Evolutionary conservation across 2,797 vertebrate genomes (phyloP), one percentile per base, ranked within the genome.

Genomic region (Semotilus atromaculatus): DNA sequence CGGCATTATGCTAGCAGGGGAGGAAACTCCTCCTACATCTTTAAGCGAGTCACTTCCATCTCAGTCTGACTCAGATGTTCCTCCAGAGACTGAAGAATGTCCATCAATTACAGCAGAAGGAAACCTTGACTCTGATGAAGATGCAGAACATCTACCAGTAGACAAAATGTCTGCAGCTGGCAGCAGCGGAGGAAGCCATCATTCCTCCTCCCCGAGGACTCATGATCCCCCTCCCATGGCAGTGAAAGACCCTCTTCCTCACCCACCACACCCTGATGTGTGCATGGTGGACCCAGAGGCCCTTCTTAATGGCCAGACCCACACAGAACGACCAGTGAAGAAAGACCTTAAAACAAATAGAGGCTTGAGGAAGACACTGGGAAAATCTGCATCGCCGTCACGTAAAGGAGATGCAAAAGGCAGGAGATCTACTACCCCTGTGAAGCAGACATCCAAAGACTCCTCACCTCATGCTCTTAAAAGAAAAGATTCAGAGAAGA

Each of bases 211-310:
- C 62, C 93, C 95, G 3, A 94, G 90, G 88, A 94, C 94, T 86
- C 96, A 97, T 0, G 98, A 99, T 90, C 98, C 98, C 8, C 96
- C 93, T 18, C 98, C 98, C 0, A 73, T 92, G 13, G 96, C 97
- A 1, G 93, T 96, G 91, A 95, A 96, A 90, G 98, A 99, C 91
- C 97, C 98, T 26, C 93, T 91, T 58, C 98, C 98, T 26, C 94
- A 96, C 29, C 96, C 97, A 80, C 98, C 98, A 14, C 96, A 96
- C 81, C 98, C 98, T 10, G 98, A 99, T 62, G 98, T 98, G 83
- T 99, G 98, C 93, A 99, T 99, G 98, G 97, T 98, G 26, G 98
- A 99, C 90, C 98, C 98, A 1, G 98, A 99, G 86, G 92, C 96
- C 83, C 93, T 98, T 83, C 92, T 95, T 72, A 96, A 94, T 55